These are phyloP conservation scores for Quiscalus mexicanus DNA, from an alignment of 2,113 vertebrate species.

Conservation along the genomic window DNA sequence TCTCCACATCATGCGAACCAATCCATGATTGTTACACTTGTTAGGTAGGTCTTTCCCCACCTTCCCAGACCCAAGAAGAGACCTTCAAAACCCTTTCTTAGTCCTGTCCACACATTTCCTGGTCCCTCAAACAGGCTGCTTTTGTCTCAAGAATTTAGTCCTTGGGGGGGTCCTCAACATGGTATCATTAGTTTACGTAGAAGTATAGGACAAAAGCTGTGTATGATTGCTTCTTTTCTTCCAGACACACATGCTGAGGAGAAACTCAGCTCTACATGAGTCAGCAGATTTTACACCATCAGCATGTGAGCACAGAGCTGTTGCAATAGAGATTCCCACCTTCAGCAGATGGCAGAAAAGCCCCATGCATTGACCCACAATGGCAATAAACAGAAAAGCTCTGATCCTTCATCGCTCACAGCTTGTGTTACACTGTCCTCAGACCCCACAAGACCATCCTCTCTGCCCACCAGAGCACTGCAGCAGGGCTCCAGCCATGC, in stretches of 20 bases:
- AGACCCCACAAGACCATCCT: not conserved
- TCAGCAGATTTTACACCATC: not conserved
- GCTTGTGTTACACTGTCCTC: not conserved
- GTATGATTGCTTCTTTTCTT: not conserved
- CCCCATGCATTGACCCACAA: not conserved
- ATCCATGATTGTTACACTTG: rapidly evolving
- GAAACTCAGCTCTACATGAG: not conserved
- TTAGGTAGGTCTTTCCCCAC: not conserved
- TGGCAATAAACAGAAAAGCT: not conserved
- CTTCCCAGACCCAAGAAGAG: not conserved
- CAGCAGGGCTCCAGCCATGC: not conserved
- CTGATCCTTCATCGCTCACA: not conserved
- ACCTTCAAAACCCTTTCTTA: not conserved
- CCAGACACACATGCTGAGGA: not conserved
- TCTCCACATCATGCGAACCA: not conserved
- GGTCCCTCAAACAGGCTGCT: not conserved
- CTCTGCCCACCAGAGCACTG: not conserved
- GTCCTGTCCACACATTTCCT: not conserved
- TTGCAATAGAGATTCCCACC: not conserved
- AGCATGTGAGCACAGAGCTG: not conserved
- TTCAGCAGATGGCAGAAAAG: not conserved
- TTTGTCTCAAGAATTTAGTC: not conserved
- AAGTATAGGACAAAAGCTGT: not conserved
- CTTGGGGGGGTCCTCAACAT: rapidly evolving
- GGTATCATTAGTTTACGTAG: not conserved